Conservation (phyloP, 2,797 vertebrate species). For the Enteromius fasciolatus region DNA sequence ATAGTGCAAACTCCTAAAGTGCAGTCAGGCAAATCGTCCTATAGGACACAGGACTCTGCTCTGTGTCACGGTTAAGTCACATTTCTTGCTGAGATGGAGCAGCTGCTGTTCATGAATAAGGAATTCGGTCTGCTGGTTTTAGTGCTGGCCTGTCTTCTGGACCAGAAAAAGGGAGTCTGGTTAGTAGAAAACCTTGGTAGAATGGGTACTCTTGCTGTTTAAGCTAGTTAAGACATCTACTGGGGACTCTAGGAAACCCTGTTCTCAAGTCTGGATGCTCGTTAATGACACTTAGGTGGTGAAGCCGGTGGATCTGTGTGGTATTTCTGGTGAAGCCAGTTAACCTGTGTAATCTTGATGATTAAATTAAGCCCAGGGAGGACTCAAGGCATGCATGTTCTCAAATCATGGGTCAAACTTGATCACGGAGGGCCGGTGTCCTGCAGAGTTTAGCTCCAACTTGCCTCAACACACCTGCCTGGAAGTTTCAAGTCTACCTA, state of each 20-base stretch:
- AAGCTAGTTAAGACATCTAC: background rate
- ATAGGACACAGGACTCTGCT: conserved; percentile 60
- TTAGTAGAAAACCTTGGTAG: background rate
- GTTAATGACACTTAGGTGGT: background rate
- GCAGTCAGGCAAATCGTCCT: conserved; percentile 70
- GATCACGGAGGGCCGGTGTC: no score
- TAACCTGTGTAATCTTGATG: background rate
- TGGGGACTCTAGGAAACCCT: background rate
- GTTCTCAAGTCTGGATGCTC: background rate
- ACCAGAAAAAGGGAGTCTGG: background rate
- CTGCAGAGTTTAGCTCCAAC: no score
- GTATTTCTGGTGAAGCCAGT: background rate
- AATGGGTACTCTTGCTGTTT: background rate
- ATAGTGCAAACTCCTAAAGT: conserved; percentile 64
- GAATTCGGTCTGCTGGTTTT: conserved; percentile 30
- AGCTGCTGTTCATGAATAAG: background rate
- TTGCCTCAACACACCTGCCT: no score
- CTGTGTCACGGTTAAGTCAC: conserved; percentile 45
- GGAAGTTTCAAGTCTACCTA: no score
- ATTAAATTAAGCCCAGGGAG: background rate
- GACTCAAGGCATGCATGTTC: background rate
- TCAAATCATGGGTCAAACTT: no score
- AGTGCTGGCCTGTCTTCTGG: background rate
- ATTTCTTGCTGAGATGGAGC: conserved; percentile 30
- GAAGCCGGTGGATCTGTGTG: background rate